These are phyloP conservation scores for Gracilinanus agilis DNA, from an alignment of 2,113 vertebrate genomes.

Conservation along the genomic window DNA sequence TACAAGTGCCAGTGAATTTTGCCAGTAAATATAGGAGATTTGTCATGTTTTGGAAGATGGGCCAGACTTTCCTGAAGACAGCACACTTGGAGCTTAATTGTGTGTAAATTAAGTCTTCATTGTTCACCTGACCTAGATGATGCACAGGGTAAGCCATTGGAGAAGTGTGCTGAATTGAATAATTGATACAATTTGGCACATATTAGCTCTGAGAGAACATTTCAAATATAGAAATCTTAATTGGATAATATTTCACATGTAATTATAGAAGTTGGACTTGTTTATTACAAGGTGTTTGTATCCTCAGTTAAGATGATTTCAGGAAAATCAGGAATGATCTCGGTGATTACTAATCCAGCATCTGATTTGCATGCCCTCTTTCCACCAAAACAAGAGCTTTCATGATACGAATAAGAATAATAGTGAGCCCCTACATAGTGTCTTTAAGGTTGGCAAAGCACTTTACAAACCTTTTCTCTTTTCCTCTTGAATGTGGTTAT, in stretches of 20 bases:
- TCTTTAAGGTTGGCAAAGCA: slow-evolving; percentile 15
- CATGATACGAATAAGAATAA: slow-evolving; percentile 11
- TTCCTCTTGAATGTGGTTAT: neutral
- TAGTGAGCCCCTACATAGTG: neutral
- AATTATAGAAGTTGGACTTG: slow-evolving; percentile 9
- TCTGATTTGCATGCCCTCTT: slow-evolving; percentile 34
- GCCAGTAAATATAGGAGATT: neutral
- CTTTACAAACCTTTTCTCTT: neutral
- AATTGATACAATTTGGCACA: neutral
- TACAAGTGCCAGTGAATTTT: neutral
- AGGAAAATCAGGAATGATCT: slow-evolving; percentile 2
- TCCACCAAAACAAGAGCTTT: slow-evolving; percentile 24
- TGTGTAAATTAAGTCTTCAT: slow-evolving; percentile 21
- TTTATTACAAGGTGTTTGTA: slow-evolving; percentile 3
- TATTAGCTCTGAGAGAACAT: neutral
- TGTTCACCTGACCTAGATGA: neutral
- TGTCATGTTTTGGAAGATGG: slow-evolving; percentile 2
- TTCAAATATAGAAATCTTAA: slow-evolving; percentile 30
- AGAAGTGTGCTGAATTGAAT: neutral
- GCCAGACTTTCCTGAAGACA: neutral
- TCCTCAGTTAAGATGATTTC: slow-evolving; percentile 9
- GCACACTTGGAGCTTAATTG: neutral
- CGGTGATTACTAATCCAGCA: neutral
- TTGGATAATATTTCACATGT: neutral
- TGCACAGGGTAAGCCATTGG: neutral